Conservation (phyloP, 2,113 vertebrate species). For the Lophura nycthemera region DNA sequence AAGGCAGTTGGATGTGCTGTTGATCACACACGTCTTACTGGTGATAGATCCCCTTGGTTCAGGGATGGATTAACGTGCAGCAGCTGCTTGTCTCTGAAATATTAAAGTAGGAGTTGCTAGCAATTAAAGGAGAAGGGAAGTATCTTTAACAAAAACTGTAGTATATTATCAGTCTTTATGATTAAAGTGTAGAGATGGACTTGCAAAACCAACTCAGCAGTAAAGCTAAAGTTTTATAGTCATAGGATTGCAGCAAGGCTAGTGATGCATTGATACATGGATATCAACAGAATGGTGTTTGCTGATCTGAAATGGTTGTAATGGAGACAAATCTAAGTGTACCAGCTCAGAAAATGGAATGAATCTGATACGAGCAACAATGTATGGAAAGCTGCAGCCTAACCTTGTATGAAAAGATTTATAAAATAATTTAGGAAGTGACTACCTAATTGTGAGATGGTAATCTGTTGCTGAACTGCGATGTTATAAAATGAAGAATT, state of each 20-base stretch:
- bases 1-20: background rate
- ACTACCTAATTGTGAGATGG: background rate
- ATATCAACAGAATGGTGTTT: background rate
- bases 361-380: background rate
- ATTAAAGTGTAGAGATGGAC: background rate
- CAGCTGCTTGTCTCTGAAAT: background rate
- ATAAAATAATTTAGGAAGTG: background rate
- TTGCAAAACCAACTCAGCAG: background rate
- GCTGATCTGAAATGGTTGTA: background rate
- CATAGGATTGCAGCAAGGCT: background rate
- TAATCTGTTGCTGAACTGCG: background rate
- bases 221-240: background rate
- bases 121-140: background rate
- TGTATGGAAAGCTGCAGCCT: background rate
- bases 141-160: background rate
- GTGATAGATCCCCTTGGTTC: background rate
- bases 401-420: background rate
- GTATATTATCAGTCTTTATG: background rate
- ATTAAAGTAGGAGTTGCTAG: background rate
- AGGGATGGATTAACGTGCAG: background rate
- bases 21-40: fast-evolving
- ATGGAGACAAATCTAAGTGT: background rate
- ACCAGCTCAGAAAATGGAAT: background rate
- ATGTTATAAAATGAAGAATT: background rate
- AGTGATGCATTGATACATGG: too few species aligned